Evolutionary conservation across 2,797 vertebrate species (phyloP), one percentile per base, ranked within the genome.

Genomic region (Hozukius guyotensis): DNA sequence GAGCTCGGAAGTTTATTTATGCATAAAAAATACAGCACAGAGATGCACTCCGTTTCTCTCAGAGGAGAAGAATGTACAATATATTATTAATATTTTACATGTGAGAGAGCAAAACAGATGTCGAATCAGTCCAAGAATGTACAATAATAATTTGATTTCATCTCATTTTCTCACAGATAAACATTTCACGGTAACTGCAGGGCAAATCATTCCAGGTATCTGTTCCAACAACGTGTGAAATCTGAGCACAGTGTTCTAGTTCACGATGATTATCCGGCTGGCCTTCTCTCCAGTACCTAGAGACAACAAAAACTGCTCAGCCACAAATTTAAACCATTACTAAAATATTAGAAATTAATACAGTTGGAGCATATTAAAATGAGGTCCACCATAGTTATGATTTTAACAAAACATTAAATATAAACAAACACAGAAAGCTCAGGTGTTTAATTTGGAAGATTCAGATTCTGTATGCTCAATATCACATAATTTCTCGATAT

Each of bases 161-260:
- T 42, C 2, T 22, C 0, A 11, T n/a, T 83, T 53, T 78, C 64
- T 74, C 69, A 60, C 75, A 83, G 8, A 64, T 20, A 9, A 24
- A 74, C 22, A 6, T 0, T 0, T n/a, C n/a, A n/a, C n/a, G n/a
- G n/a, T n/a, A 0, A 9, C 0, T 0, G 5, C 72, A 64, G 0
- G 0, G 0, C 1, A 65, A 1, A 56, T 71, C 55, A 75, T 75
- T 79, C 81, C 72, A 83, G 18, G 9, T 49, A 0, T 1, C 0
- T 5, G 0, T 0, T 2, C 0, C 0, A 57, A 1, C 36, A 2
- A 0, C 0, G 2, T 1, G 10, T 13, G 0, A 2, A 9, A 49
- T 36, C 0, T 32, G 3, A 68, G 2, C 75, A 73, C 65, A 71
- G 32, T 75, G 0, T 61, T 75, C 9, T 0, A 0, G 0, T 1